Base-by-base conservation (phyloP, 1,140 invertebrate species). In the Plutomurus gul region DNA sequence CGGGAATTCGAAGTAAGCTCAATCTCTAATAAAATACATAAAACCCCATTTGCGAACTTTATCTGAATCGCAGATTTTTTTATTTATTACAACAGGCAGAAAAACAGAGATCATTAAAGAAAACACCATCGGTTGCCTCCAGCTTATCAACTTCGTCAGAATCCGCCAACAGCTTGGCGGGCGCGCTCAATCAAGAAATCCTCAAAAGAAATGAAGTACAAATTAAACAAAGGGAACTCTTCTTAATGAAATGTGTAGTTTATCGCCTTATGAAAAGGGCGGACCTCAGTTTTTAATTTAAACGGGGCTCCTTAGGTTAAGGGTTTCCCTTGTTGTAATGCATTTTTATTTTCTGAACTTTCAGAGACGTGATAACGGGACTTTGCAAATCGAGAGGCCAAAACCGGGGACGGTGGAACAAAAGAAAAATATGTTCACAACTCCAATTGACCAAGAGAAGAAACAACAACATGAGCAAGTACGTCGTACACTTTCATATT, bases 131-230 rank as follows among this genome's bases (percentile, higher is more conserved):
- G 7, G 71, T 77, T 25, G 77, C 70, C 0, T 33, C 70, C 25
- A 74, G 76, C 76, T 75, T 22, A 4, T 70, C 71, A 0, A 43
- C 13, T n/a, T 75, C 80, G 39, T 46, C 65, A 36, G 65, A 43
- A 75, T 75, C 78, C 2, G 33, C 80, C 74, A 87, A 86, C 72
- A 86, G 87, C 79, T 83, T 88, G 1, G 84, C 86, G 33, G 89
- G 89, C 82, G 91, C 91, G 46, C 90, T 92, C 78, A 89, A 89
- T 75, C 88, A 90, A 84, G 91, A 92, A 85, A 85, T 92, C 71
- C 88, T 90, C 81, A 88, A 89, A 85, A 88, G 91, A 86, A 89
- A 89, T 56, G 90, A 92, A 87, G 90, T 91, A 86, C 84, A 80
- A 36, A 3, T 1, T 47, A 56, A 77, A 27, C 13, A 3, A 43